Percentiles rank a stretch among this genome's conserved stretches.
phyloP scores from a whole-genome alignment of 2,113 vertebrate species.

The Cyanistes caeruleus region DNA sequence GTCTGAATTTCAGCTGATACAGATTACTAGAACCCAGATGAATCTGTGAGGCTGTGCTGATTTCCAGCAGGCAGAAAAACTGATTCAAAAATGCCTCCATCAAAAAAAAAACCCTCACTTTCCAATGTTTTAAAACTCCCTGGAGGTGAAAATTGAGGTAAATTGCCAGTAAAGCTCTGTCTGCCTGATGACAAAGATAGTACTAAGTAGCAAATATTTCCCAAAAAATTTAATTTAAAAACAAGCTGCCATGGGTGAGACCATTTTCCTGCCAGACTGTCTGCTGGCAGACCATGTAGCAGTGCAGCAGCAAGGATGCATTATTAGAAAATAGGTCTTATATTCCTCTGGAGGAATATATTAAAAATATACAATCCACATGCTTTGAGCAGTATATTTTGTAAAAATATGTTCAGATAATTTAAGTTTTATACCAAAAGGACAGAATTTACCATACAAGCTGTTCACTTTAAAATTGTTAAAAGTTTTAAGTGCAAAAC shows the following conservation, averaged over 20 bases:
- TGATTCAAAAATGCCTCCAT: background rate
- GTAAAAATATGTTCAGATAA: background rate
- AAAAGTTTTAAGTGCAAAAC: background rate
- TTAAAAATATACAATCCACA: conserved; percentile 20
- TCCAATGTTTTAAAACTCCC: background rate
- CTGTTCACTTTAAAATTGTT: background rate
- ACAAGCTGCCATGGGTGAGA: conserved; percentile 30
- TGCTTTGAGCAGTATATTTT: background rate
- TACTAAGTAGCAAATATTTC: background rate
- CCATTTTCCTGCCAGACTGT: conserved; percentile 53
- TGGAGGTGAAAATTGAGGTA: conserved; percentile 16
- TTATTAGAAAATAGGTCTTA: conserved; percentile 43
- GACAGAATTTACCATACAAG: background rate
- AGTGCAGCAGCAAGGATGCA: background rate
- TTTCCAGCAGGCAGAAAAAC: background rate
- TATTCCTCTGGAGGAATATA: background rate
- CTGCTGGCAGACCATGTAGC: conserved; percentile 30
- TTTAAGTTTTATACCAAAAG: background rate
- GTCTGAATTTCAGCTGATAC: background rate
- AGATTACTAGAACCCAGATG: background rate
- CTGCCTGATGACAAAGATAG: conserved; percentile 24
- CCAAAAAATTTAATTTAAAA: conserved; percentile 19
- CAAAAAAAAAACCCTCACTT: background rate
- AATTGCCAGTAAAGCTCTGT: background rate
- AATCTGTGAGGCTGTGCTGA: background rate